Base-by-base conservation (phyloP, 1,140 invertebrate genomes). In the Idris sp. region DNA sequence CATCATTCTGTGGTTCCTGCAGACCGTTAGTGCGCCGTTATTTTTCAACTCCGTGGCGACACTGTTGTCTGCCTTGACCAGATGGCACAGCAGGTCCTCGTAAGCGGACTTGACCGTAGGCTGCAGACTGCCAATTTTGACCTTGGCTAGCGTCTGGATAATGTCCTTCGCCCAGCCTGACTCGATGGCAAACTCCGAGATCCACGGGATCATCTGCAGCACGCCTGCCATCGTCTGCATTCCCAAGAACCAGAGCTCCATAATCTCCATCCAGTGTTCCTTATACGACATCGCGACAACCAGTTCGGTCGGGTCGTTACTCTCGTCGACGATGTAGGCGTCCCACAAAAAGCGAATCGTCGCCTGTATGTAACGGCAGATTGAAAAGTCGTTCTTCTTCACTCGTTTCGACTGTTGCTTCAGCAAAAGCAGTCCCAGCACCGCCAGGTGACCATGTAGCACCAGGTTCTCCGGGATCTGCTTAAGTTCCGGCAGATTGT, bases 121-220 rank as follows among this genome's bases (percentile, higher is more conserved):
- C 9, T 93, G 93, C 15, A 97, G 85, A 9, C 92, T 92, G 33
- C 94, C 94, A 72, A 93, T 90, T 84, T 93, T 94, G 0, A 96
- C 94, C 87, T 94, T 93, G 40, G 90, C 91, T 28, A 97, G 87
- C 44, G 92, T 93, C 69, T 93, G 91, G 16, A 96, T 89, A 58
- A 96, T 96, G 8, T 94, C 95, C 81, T 95, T 92, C 0, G 93
- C 92, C 94, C 95, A 97, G n/a, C 95, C 95, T 80, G 94, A 96
- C 76, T 97, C 95, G 58, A 96, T 91, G 0, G 93, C 92, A 86
- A 97, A 97, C 78, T 96, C 94, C 0, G 94, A 94, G 11, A 97
- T 91, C 95, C 95, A 97, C 1, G 95, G 94, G 38, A 96, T 90
- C 36, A 92, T 89, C 2, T 92, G 89, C 5, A 97, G 84, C 0